phyloP scores from a whole-genome alignment of 2,113 vertebrate genomes.

The Cynoglossus semilaevis region DNA sequence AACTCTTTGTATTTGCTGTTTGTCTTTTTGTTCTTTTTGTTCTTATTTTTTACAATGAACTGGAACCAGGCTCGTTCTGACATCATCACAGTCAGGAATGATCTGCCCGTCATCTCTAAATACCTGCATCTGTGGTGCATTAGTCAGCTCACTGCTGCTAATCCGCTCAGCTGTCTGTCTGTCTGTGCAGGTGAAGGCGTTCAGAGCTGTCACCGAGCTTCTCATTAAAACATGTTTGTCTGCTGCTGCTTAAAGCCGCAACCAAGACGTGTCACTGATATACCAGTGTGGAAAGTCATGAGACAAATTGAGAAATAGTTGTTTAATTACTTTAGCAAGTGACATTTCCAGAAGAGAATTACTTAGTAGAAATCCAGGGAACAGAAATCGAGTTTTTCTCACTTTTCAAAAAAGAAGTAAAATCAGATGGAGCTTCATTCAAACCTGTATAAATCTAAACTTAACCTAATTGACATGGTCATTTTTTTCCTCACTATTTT shows the following conservation, averaged over 20 bases:
- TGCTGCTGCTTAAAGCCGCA: constrained; percentile 25
- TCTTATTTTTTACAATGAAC: constrained; percentile 12
- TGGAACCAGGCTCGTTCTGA: constrained; percentile 16
- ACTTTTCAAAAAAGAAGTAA: no score
- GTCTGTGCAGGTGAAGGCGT: constrained; percentile 61
- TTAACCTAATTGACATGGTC: no score
- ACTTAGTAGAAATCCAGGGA: no score
- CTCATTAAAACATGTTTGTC: constrained; percentile 13
- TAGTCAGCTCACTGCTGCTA: constrained; percentile 61
- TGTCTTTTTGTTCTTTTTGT: constrained; percentile 18
- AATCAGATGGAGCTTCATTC: no score
- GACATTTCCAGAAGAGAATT: no score
- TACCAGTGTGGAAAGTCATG: background rate
- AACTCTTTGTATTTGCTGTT: constrained; percentile 18
- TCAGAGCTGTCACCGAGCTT: constrained; percentile 28
- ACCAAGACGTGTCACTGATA: constrained; percentile 17
- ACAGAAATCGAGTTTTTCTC: no score
- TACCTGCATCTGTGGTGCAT: constrained; percentile 59
- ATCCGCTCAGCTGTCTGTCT: constrained; percentile 54
- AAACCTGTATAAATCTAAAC: no score
- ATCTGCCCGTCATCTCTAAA: constrained; percentile 56
- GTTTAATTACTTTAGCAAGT: no score
- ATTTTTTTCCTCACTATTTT: no score
- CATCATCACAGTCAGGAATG: constrained; percentile 47
- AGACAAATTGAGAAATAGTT: no score